These are phyloP conservation scores for Gavia stellata DNA, from an alignment of 2,113 vertebrate genomes.

Conservation along the genomic window DNA sequence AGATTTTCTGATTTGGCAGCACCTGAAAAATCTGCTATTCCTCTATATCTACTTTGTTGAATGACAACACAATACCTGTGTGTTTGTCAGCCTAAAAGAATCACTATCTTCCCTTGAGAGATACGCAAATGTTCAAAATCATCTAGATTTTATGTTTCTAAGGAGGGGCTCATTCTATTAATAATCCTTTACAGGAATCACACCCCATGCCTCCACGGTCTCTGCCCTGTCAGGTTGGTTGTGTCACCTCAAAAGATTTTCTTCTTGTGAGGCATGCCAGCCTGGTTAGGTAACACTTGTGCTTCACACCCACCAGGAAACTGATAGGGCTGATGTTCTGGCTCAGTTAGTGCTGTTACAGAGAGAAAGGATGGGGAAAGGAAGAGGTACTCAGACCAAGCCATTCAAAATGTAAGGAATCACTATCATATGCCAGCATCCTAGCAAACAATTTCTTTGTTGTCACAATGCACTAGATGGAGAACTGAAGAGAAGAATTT, in stretches of 20 bases:
- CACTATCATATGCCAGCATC: background rate
- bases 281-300: background rate
- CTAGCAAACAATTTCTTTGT: background rate
- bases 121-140: background rate
- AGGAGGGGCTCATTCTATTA: background rate
- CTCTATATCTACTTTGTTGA: background rate
- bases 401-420: background rate
- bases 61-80: background rate
- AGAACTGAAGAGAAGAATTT: background rate
- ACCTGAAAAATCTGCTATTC: background rate
- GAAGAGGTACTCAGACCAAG: background rate
- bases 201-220: background rate
- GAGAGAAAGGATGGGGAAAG: background rate
- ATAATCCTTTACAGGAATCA: background rate
- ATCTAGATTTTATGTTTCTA: background rate
- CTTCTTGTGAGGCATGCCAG: background rate
- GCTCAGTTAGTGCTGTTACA: background rate
- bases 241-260: background rate
- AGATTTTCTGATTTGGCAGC: background rate
- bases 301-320: background rate
- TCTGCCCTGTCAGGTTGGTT: background rate
- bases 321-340: background rate
- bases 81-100: background rate
- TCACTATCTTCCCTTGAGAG: background rate
- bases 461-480: background rate